phyloP scores from a whole-genome alignment of 2,797 vertebrate species.

The Heliangelus exortis region DNA sequence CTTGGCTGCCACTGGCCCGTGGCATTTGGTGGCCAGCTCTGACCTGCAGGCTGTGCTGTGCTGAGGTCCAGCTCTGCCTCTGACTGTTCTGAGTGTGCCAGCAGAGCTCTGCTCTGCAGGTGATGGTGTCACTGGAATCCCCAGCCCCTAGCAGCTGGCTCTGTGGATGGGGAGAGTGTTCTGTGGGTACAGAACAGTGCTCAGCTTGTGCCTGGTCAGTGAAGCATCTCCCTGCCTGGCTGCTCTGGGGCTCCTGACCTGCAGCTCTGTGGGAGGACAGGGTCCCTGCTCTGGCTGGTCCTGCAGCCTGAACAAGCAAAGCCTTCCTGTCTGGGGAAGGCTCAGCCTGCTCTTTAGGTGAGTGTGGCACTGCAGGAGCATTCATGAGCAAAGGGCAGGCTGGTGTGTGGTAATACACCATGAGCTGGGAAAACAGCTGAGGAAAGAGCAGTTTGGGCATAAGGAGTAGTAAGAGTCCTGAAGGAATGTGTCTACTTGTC shows the following conservation, averaged over 20 bases:
- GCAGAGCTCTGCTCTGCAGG: not conserved
- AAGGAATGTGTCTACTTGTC: not conserved
- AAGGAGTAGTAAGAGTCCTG: not conserved
- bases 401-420: accelerated
- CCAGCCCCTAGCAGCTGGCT: not conserved
- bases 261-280: not conserved
- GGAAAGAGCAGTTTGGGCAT: no score
- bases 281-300: not conserved
- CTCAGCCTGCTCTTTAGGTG: accelerated
- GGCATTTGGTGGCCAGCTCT: not conserved
- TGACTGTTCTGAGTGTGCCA: accelerated
- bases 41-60: accelerated
- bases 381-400: no score
- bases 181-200: accelerated
- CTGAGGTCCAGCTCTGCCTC: not conserved
- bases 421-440: not conserved
- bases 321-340: not conserved
- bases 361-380: not conserved
- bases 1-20: not conserved
- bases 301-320: not conserved
- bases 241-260: not conserved
- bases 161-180: accelerated
- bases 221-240: accelerated
- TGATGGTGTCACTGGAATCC: accelerated
- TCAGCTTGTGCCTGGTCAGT: accelerated